Conservation (phyloP, 2,888 invertebrate species). For the Cephus nigrinus region DNA sequence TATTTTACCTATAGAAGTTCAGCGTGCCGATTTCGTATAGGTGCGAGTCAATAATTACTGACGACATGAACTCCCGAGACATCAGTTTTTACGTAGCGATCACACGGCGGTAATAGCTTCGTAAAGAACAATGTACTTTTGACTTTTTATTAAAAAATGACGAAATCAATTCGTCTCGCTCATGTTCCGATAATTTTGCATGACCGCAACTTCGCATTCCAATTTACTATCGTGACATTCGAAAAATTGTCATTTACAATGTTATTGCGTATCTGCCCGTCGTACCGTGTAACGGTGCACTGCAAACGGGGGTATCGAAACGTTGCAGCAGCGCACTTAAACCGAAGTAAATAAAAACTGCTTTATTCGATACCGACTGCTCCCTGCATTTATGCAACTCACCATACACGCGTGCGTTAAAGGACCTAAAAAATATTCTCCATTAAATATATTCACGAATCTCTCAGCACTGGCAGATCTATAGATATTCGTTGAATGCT, state of each 20-base stretch:
- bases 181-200: background rate
- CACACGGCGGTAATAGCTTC: background rate
- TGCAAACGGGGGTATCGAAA: background rate
- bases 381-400: background rate
- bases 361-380: background rate
- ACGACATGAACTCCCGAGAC: too few relatives aligned
- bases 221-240: background rate
- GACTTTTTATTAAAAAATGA: background rate
- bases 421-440: background rate
- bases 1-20: too few relatives aligned
- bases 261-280: background rate
- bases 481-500: background rate
- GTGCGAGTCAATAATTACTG: too few relatives aligned
- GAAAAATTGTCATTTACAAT: background rate
- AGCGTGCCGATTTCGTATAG: too few relatives aligned
- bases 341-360: background rate
- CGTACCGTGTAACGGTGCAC: background rate
- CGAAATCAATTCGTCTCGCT: background rate
- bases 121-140: background rate
- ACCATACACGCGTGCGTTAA: background rate
- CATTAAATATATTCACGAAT: background rate
- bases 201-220: background rate
- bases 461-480: background rate
- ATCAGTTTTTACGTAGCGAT: too few relatives aligned
- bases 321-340: background rate